A percentile compares a stretch with the other conserved stretches of the same genome.
These are phyloP conservation scores for Antheraea pernyi DNA, from an alignment of 1,140 invertebrate genomes.

Conservation along the genomic window DNA sequence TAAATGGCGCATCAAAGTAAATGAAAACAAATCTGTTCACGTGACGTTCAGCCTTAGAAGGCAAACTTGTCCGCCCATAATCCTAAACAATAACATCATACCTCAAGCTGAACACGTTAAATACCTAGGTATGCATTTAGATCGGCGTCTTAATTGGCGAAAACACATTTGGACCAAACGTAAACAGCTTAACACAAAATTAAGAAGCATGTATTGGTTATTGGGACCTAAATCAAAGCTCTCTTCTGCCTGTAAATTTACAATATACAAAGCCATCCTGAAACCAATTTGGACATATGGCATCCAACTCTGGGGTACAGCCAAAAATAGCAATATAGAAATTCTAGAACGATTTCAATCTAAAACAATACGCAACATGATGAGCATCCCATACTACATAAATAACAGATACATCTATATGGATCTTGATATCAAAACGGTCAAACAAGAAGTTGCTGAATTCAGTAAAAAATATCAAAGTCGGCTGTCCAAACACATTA, in stretches of 20 bases:
- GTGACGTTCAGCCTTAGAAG: slow-evolving; percentile 41
- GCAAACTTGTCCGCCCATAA: slow-evolving; percentile 28
- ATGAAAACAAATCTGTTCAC: slow-evolving; percentile 37
- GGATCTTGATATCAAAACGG: background rate
- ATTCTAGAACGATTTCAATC: slow-evolving; percentile 12
- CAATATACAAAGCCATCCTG: slow-evolving; percentile 24
- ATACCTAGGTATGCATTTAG: slow-evolving; percentile 24
- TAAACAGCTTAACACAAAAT: slow-evolving; percentile 5
- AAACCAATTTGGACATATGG: slow-evolving; percentile 31
- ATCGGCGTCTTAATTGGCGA: slow-evolving; percentile 22
- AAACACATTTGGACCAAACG: slow-evolving; percentile 16
- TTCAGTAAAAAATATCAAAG: background rate
- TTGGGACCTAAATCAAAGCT: slow-evolving; percentile 14
- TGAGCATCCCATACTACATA: background rate
- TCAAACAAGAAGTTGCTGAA: background rate
- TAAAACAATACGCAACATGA: slow-evolving; percentile 8
- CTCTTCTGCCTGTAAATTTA: background rate
- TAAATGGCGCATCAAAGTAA: slow-evolving; percentile 43
- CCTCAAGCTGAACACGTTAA: slow-evolving; percentile 21
- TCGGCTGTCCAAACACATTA: background rate
- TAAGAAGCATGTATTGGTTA: slow-evolving; percentile 15
- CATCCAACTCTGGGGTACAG: slow-evolving; percentile 32
- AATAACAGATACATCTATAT: background rate
- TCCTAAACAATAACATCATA: slow-evolving; percentile 18
- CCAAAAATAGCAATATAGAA: slow-evolving; percentile 25